Percentiles rank a stretch among this genome's conserved stretches.
phyloP scores from a whole-genome alignment of 53 echinoderm and acorn worm genomes.

The Apostichopus leukothele region DNA sequence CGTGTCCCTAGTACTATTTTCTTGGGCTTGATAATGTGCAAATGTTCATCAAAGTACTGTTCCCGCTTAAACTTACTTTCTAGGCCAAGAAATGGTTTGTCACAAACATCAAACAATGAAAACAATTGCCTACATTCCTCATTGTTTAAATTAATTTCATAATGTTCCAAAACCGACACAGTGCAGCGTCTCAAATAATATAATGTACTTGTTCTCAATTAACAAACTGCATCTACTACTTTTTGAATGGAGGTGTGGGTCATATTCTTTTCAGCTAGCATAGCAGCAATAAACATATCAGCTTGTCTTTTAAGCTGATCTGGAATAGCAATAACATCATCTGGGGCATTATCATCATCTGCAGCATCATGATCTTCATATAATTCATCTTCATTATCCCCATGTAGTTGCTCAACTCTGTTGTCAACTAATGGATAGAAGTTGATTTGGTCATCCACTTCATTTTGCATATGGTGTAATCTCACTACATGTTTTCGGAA shows the following conservation, averaged over 20 bases:
- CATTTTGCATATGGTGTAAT: background rate
- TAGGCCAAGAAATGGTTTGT: slow-evolving; percentile 4
- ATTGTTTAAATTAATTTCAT: background rate
- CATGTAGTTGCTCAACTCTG: background rate
- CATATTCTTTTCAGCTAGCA: background rate
- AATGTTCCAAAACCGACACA: background rate
- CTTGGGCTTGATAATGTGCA: slow-evolving; percentile 38
- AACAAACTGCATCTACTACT: background rate
- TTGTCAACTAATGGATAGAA: background rate
- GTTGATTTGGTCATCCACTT: background rate
- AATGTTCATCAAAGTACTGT: slow-evolving; percentile 33
- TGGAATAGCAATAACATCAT: too few relatives aligned
- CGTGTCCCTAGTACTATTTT: slow-evolving; percentile 32
- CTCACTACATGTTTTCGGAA: background rate
- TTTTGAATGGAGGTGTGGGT: background rate
- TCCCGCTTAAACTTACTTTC: slow-evolving; percentile 39
- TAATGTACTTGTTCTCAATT: background rate
- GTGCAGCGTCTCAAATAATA: background rate
- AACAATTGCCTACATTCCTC: background rate
- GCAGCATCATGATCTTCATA: background rate
- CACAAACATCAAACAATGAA: background rate
- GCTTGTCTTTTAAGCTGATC: background rate
- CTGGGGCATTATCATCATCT: background rate
- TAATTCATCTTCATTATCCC: background rate
- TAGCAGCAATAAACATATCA: background rate